Evolutionary conservation across 2,888 invertebrate genomes (phyloP), one percentile per base, ranked within the genome.

Genomic region (Gymnoscelis rufifasciata): DNA sequence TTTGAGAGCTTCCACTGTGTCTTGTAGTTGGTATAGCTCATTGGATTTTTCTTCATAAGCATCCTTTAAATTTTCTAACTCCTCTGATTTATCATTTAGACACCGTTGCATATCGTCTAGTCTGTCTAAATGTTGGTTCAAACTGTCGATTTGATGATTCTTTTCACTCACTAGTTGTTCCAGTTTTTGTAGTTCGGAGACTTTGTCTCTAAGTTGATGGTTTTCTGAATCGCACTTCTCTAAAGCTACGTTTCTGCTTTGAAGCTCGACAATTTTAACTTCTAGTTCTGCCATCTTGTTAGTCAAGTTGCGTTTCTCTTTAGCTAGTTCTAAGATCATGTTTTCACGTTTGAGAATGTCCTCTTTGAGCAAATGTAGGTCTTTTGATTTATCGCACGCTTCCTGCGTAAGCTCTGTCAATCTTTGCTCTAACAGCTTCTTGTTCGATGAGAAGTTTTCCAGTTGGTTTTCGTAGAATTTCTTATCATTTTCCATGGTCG

Each of bases 321-420:
- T 90, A 3, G 90, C 88, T 24, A 91, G 68, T 67, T 88, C 88
- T 38, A 90, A 59, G 51, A 90, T 88, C 90, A 91, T 90, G 43
- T 90, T 89, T 58, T 90, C 90, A 52, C 90, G 83, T 48, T 90
- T 80, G 0, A 88, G 64, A 36, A 89, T 89, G 59, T 91, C 91
- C 64, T 90, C 83, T 74, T 90, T 88, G 24, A 90, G 76, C 50
- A 89, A 65, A 58, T 89, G 79, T 28, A 90, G 66, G 48, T 90
- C 88, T 54, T 89, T 89, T 0, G 90, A 80, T 57, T 84, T 88
- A 39, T 91, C 90, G 33, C 69, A 80, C 2, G 89, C 76, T 48
- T 90, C 87, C 54, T 90, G 84, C 24, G 90, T 90, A 24, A 90
- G 75, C 59, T 91, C 90, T 0, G 87, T 78, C 10, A 92, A 66